These are phyloP conservation scores for Capreolus pygargus DNA, from an alignment of 2,113 vertebrate species.

Conservation along the genomic window DNA sequence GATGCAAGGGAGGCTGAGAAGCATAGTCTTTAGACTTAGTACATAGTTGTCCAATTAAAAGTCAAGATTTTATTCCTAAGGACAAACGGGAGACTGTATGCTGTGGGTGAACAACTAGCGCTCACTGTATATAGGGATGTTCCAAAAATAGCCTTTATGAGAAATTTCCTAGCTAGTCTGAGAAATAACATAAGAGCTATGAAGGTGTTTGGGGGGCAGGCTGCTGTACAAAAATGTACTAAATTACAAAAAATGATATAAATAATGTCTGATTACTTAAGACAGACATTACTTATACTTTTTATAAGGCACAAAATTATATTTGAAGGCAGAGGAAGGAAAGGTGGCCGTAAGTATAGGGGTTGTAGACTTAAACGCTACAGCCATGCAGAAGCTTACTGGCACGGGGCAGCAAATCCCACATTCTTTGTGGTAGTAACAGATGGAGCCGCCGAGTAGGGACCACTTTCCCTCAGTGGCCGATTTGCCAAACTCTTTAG, in stretches of 20 bases:
- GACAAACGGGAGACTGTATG: not conserved
- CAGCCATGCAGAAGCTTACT: not conserved
- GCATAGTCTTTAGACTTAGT: not conserved
- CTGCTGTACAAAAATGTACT: not conserved
- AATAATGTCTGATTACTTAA: not conserved
- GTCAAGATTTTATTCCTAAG: not conserved
- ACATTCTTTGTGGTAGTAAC: not conserved
- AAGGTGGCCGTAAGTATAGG: not conserved
- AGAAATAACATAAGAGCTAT: not conserved
- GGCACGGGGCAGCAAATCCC: not conserved
- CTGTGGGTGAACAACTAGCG: not conserved
- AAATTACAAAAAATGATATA: not conserved
- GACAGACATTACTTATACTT: too few species aligned
- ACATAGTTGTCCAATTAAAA: not conserved
- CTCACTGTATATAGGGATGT: not conserved
- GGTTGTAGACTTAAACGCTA: not conserved
- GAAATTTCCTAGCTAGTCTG: not conserved
- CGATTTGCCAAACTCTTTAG: not conserved
- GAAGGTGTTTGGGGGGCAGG: not conserved
- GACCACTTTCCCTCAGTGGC: not conserved
- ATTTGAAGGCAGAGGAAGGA: not conserved
- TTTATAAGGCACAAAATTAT: not conserved
- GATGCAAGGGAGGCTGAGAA: not conserved
- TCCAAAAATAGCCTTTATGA: not conserved
- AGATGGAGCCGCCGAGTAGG: not conserved